Base-by-base conservation (phyloP, 2,888 invertebrate species). In the Synanthedon vespiformis region DNA sequence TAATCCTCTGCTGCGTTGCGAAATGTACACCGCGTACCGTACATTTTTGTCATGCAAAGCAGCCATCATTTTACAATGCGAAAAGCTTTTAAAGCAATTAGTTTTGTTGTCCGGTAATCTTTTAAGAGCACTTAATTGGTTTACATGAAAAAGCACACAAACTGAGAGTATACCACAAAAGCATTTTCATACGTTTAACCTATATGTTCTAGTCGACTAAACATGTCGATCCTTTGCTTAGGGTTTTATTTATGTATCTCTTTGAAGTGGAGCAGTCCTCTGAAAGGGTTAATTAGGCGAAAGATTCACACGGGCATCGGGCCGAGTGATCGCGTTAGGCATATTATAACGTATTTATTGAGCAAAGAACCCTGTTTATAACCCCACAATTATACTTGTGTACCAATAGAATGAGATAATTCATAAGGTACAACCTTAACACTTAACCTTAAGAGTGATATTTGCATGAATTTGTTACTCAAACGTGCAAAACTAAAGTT, bases 251-350 rank as follows among this genome's bases (percentile, higher is more conserved):
- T 76, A 74, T 74, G 62, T 67, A 63, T 56, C 69, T 63, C 83
- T 87, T 87, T 87, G 86, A 87, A 77, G 81, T 74, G 71, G 69
- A 59, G 74, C 74, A 78, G 62, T 68, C 68, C 74, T 61, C 68
- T 81, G 80, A 75, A 78, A 80, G 76, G 77, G 80, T 75, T 86
- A 87, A 87, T 85, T 86, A 83, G 77, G 83, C 70, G 86, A 83
- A 75, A 85, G 79, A 79, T 78, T 77, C 80, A 77, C 74, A 70
- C 68, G 68, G 61, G 62, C 79, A 67, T 59, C 73, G 82, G 72
- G 58, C 76, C 69, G 77, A 66, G 68, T 79, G 78, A 85, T 84
- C 83, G 67, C 63, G 75, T 83, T 78, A 80, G 69, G 74, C 77
- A 80, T 83, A 83, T 83, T 85, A 83, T 72, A 77, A 74, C 81